Base-by-base conservation (phyloP, 2,113 vertebrate species). In the Alces alces region DNA sequence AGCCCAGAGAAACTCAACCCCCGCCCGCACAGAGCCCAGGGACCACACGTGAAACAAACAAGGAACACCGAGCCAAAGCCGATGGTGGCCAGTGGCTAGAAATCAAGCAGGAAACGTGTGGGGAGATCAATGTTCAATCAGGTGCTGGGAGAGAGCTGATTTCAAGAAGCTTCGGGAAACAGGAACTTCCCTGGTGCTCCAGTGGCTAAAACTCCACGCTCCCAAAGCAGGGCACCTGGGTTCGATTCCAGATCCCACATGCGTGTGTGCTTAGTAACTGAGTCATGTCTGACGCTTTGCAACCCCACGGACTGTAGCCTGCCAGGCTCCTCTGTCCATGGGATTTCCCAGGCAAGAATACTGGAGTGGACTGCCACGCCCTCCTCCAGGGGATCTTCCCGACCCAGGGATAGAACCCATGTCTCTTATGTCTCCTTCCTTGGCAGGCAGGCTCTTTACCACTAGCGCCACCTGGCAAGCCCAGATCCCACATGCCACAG, bases 41-140 rank as follows among this genome's bases (percentile, higher is more conserved):
- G 47, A 9, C 76, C 25, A 36, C 2, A n/a, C 21, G 36, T 33
- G 61, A 43, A n/a, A 9, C 33, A 6, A 36, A 36, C 21, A 1
- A 17, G 50, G 9, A 4, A 12, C 11, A 0, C 6, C 2, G 9
- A 25, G 14, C 2, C 2, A 0, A 57, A 28, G n/a, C 19, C 9
- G 0, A 3, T 1, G 12, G 33, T 3, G 7, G 66, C 16, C 21
- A 47, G 43, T 7, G 27, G 30, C 84, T 36, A 15, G 54, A 78
- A 58, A 33, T 14, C 15, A 14, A 52, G 54, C 87, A 64, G n/a
- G 47, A 43, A 33, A 30, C 0, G 5, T 2, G n/a, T 14, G 7
- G 15, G 33, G 60, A 43, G 66, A 23, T 17, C 11, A 0, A 0
- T 52, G 82, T 23, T 61, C 50, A 70, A 19, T 55, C 36, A 36